Percentiles rank a stretch among this genome's conserved stretches.
phyloP scores from a whole-genome alignment of 1,140 invertebrate genomes.

The Papilio machaon region DNA sequence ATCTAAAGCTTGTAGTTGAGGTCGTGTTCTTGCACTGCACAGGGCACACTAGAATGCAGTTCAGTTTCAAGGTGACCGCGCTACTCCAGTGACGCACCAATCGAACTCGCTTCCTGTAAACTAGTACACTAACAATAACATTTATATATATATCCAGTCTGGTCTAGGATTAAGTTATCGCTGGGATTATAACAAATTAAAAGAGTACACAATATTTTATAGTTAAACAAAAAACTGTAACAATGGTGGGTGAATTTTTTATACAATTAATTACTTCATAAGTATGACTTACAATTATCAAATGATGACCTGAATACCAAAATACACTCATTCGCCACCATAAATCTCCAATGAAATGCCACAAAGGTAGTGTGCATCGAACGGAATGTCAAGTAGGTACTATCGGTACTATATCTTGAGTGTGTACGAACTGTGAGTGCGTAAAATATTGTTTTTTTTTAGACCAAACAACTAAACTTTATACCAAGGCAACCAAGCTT shows the following conservation, averaged over 20 bases:
- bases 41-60: conserved; percentile 38
- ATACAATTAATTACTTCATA: too few relatives aligned
- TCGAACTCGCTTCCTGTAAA: conserved; percentile 17
- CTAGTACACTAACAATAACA: not conserved
- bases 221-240: too few relatives aligned
- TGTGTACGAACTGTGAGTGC: not conserved
- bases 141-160: not conserved
- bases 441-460: not conserved
- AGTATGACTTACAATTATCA: too few relatives aligned
- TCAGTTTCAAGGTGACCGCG: conserved; percentile 36
- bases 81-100: conserved; percentile 23
- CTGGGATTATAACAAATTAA: not conserved
- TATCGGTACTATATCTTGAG: not conserved
- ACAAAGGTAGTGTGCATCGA: not conserved
- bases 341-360: not conserved
- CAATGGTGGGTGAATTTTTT: too few relatives aligned
- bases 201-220: too few relatives aligned
- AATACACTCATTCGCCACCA: too few relatives aligned
- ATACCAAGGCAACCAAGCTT: conserved; percentile 1
- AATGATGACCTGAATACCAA: too few relatives aligned
- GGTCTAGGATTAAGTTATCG: not conserved
- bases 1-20: conserved; percentile 2
- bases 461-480: not conserved
- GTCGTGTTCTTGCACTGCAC: conserved; percentile 26
- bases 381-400: not conserved